These are phyloP conservation scores for Myathropa florea DNA, from an alignment of 2,888 invertebrate species.

Conservation along the genomic window DNA sequence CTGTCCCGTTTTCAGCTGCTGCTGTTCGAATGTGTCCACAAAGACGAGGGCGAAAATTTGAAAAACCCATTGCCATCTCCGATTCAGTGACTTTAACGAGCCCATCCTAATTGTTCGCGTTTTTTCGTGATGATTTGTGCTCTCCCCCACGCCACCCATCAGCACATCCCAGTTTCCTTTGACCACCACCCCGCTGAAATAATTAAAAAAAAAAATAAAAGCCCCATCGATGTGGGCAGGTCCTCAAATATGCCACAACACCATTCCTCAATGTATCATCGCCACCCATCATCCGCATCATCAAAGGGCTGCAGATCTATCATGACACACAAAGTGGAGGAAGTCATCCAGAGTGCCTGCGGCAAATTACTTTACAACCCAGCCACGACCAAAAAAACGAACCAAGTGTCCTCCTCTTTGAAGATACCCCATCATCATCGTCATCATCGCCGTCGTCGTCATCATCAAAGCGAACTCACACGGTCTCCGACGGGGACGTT, in stretches of 20 bases:
- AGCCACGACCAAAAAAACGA: constrained; percentile 15
- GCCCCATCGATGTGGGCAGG: background rate
- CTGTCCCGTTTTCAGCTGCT: no score
- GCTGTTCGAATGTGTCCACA: no score
- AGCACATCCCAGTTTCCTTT: background rate
- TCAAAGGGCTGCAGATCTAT: constrained; percentile 63
- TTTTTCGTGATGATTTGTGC: no score
- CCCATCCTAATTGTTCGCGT: no score
- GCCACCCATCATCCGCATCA: constrained; percentile 58
- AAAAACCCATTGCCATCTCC: no score
- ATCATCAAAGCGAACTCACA: constrained; percentile 65
- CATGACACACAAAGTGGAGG: constrained; percentile 65
- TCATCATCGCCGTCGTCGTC: constrained; percentile 47
- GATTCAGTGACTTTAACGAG: no score
- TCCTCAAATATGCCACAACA: constrained; percentile 33
- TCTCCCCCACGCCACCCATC: no score
- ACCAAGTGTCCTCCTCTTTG: constrained; percentile 58
- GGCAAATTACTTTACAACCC: constrained; percentile 64
- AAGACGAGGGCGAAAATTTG: no score
- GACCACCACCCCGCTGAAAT: background rate
- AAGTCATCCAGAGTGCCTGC: constrained; percentile 68
- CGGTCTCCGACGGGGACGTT: constrained; percentile 61
- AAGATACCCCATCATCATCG: constrained; percentile 41
- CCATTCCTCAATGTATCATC: constrained; percentile 44
- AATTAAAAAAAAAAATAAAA: background rate